Evolutionary conservation across 1,140 invertebrate genomes (phyloP).

Genomic region (Hyposmocoma kahamanoa): DNA sequence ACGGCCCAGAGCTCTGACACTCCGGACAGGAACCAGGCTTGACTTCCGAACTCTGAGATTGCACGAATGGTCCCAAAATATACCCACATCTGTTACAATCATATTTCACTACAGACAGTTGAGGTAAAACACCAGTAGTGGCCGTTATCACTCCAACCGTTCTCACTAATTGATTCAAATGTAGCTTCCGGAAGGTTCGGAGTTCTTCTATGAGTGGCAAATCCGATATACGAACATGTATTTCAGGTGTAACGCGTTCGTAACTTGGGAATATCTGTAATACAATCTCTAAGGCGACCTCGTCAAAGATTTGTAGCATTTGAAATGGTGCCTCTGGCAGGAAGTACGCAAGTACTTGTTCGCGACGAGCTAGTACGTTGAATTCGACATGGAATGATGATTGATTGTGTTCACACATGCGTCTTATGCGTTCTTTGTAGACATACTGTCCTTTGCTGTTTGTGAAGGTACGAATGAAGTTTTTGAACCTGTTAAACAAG

Average conservation of each 20-base stretch:
- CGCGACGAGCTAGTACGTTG: conserved; percentile 89
- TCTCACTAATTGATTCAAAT: conserved; percentile 94
- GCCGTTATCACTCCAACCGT: conserved; percentile 97
- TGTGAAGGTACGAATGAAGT: conserved; percentile 93
- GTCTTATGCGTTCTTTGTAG: conserved; percentile 93
- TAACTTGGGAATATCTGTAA: conserved; percentile 97
- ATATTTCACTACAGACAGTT: conserved; percentile 96
- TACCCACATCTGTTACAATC: conserved; percentile 98
- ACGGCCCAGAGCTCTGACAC: conserved; percentile 97
- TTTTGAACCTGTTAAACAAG: conserved; percentile 84
- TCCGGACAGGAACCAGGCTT: conserved; percentile 97
- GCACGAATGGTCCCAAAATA: conserved; percentile 96
- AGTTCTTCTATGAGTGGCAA: conserved; percentile 97
- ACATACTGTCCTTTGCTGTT: conserved; percentile 91
- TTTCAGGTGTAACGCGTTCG: conserved; percentile 93
- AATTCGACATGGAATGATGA: conserved; percentile 96
- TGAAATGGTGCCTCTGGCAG: conserved; percentile 97
- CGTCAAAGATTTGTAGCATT: conserved; percentile 96
- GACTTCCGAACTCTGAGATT: conserved; percentile 94
- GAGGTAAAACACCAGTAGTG: conserved; percentile 96
- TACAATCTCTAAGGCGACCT: conserved; percentile 96
- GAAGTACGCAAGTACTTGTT: conserved; percentile 96
- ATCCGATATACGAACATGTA: conserved; percentile 95
- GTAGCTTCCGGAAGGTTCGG: conserved; percentile 94
- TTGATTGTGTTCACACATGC: conserved; percentile 95